Base-by-base conservation (phyloP, 2,797 vertebrate species). In the Babyrousa celebensis region DNA sequence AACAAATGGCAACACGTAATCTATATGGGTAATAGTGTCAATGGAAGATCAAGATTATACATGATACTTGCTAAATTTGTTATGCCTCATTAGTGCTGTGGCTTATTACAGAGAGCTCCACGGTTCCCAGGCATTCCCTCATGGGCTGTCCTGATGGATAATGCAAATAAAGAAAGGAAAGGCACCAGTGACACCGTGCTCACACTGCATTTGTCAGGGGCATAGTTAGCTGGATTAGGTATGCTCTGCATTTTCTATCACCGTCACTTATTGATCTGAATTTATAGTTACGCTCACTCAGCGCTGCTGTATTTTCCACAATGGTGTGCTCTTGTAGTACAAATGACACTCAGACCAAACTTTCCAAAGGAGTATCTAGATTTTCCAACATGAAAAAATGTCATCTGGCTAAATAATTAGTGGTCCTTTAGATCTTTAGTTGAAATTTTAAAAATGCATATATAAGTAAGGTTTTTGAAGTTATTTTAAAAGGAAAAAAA, bases 41-140 rank as follows among this genome's bases (percentile, higher is more conserved):
- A 98, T 98, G 97, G 98, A 98, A 98, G 98, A 98, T 98, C 98
- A 98, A 98, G 98, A 98, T 98, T 98, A 98, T 97, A 97, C 98
- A 98, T 96, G 98, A 98, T 98, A 97, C 98, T 98, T 98, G 97
- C 98, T 97, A 97, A 97, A 98, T 98, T 98, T 98, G 98, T 98
- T 98, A 97, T 98, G 98, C 98, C 98, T 98, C 98, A 98, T 99
- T 98, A 98, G 98, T 97, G 97, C 91, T 82, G 96, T 98, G 94
- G 98, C 98, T 99, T 98, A 98, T 98, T 98, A 98, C 96, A 84
- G 93, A 96, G 97, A 98, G 95, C 79, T 82, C 70, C 97, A 65
- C 15, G 23, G 95, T 98, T 98, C 98, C 97, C 96, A 97, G 96
- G 98, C 98, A 82, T 98, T 98, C 98, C 98, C 98, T 98, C 94